A percentile compares a stretch with the other conserved stretches of the same genome.
phyloP scores from a whole-genome alignment of 2,888 invertebrate genomes.

The Lordiphosa fenestrarum region DNA sequence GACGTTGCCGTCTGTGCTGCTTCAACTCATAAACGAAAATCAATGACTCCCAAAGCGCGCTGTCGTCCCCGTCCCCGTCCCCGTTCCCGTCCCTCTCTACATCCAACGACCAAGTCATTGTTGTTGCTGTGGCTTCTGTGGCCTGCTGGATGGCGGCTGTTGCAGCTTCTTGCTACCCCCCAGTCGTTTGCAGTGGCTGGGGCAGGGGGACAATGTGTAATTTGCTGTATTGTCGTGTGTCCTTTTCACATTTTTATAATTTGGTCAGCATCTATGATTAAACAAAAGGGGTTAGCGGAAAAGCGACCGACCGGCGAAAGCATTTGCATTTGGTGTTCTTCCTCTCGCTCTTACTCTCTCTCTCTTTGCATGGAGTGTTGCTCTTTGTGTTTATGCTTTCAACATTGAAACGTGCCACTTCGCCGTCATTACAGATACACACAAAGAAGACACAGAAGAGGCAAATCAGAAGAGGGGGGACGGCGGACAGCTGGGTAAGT shows the following conservation, averaged over 20 bases:
- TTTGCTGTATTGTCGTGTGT: neutral
- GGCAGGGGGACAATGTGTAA: no score
- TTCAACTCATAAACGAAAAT: constrained; percentile 68
- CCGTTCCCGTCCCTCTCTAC: neutral
- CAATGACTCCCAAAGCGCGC: constrained; percentile 67
- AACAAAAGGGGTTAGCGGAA: constrained; percentile 25
- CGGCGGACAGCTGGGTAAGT: constrained; percentile 63
- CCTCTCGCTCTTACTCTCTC: constrained; percentile 17
- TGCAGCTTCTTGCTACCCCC: neutral
- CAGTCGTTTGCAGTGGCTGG: no score
- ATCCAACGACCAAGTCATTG: constrained; percentile 11
- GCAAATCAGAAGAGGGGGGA: constrained; percentile 8
- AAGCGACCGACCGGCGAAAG: constrained; percentile 42
- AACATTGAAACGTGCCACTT: constrained; percentile 71
- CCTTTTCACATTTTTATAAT: constrained; percentile 16
- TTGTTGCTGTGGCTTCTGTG: constrained; percentile 15
- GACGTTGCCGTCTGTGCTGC: constrained; percentile 37
- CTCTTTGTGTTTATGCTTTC: constrained; percentile 62
- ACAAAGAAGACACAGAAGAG: constrained; percentile 12
- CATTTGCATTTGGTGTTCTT: constrained; percentile 36
- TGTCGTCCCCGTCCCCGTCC: constrained; percentile 29
- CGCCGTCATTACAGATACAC: constrained; percentile 32
- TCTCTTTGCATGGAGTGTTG: constrained; percentile 11
- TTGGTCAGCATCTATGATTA: constrained; percentile 42
- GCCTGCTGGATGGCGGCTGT: neutral